Evolutionary conservation across 2,797 vertebrate genomes (phyloP).

Genomic region (Melanogrammus aeglefinus): DNA sequence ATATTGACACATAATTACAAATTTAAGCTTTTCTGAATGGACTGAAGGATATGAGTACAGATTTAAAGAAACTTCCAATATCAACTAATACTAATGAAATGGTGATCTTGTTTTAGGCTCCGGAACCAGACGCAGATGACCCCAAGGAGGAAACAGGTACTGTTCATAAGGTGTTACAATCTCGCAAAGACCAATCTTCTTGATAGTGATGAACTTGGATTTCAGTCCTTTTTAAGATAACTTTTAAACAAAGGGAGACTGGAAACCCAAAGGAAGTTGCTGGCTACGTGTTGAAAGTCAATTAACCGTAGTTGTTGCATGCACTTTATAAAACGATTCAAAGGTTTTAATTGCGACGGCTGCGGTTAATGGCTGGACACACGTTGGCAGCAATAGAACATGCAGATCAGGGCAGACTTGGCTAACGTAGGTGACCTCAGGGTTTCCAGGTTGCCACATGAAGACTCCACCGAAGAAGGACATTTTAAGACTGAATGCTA

Average conservation of each 20-base stretch:
- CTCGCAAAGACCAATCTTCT: slow-evolving; percentile 32
- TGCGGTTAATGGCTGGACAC: slow-evolving; percentile 54
- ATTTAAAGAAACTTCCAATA: not conserved
- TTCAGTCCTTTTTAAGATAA: slow-evolving; percentile 56
- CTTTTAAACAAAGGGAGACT: slow-evolving; percentile 85
- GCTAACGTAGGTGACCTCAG: slow-evolving; percentile 68
- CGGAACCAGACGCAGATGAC: slow-evolving; percentile 73
- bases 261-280: slow-evolving; percentile 90
- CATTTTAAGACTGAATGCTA: slow-evolving; percentile 56
- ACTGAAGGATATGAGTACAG: not conserved
- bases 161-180: slow-evolving; percentile 64
- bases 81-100: not conserved
- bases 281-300: slow-evolving; percentile 76
- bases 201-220: slow-evolving; percentile 62
- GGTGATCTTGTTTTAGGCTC: slow-evolving; percentile 43
- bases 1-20: too few relatives aligned
- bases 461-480: slow-evolving; percentile 71
- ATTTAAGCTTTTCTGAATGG: too few relatives aligned
- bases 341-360: not conserved
- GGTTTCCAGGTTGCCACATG: slow-evolving; percentile 73
- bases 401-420: slow-evolving; percentile 55
- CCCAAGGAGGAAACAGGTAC: slow-evolving; percentile 87
- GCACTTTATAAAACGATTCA: not conserved
- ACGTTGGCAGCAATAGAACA: slow-evolving; percentile 69
- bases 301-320: slow-evolving; percentile 36